Evolutionary conservation across 2,888 invertebrate genomes (phyloP).

Genomic region (Hydrotaea cyrtoneurina): DNA sequence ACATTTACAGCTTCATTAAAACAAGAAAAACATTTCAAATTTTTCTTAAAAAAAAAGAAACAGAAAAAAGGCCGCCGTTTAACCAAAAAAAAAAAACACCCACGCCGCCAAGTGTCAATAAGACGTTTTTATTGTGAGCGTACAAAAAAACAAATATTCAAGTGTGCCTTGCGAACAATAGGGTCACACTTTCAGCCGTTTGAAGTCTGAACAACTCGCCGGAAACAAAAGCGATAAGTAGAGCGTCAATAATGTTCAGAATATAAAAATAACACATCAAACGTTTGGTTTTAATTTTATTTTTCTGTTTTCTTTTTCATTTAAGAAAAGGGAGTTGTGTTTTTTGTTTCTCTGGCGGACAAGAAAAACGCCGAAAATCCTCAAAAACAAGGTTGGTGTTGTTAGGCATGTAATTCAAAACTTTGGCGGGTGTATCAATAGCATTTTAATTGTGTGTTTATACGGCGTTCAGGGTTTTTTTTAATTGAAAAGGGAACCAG

Average conservation of each 20-base stretch:
- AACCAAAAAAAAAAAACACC: not conserved
- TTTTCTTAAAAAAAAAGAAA: not conserved
- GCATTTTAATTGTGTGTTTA: constrained; percentile 62
- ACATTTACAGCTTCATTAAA: constrained; percentile 3
- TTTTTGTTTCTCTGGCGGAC: not conserved
- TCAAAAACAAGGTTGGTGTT: not conserved
- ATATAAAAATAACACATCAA: constrained; percentile 21
- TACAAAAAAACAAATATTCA: not conserved
- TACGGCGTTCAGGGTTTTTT: not conserved
- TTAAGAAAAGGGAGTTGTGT: constrained; percentile 1
- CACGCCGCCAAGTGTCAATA: constrained; percentile 60
- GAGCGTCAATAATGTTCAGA: constrained; percentile 50
- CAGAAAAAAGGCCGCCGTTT: not conserved
- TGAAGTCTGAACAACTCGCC: constrained; percentile 61
- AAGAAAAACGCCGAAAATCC: constrained; percentile 22
- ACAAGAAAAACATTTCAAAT: not conserved
- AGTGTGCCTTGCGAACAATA: constrained; percentile 56
- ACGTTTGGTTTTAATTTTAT: not conserved
- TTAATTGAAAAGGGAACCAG: not conserved
- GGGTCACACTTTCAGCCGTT: constrained; percentile 66
- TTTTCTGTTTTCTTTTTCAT: not conserved
- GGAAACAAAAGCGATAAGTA: constrained; percentile 61
- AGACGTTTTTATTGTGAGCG: constrained; percentile 53
- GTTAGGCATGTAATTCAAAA: constrained; percentile 56
- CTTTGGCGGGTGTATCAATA: constrained; percentile 57